These are phyloP conservation scores for Trachurus trachurus DNA, from an alignment of 2,797 vertebrate genomes.

Conservation along the genomic window DNA sequence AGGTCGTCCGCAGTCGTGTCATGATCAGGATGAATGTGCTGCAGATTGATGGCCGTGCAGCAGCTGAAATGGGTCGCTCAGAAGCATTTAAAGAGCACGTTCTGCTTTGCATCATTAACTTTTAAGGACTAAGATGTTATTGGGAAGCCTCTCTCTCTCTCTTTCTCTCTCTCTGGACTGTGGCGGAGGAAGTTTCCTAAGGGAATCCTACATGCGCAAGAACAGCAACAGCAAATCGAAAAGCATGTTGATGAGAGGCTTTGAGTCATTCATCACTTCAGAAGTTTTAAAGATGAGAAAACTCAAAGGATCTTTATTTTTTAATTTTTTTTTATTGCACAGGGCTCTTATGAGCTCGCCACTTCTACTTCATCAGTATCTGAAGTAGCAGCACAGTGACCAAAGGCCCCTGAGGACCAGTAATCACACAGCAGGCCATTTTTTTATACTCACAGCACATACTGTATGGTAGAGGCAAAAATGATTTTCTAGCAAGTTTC, in stretches of 20 bases:
- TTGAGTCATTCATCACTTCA: slow-evolving; percentile 31
- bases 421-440: slow-evolving; percentile 31
- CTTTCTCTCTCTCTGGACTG: not conserved
- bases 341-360: slow-evolving; percentile 19
- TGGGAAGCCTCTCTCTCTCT: not conserved
- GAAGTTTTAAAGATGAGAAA: slow-evolving; percentile 30
- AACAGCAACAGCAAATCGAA: slow-evolving; percentile 30
- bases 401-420: slow-evolving; percentile 8
- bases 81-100: slow-evolving; percentile 23
- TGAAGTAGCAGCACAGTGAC: slow-evolving; percentile 20
- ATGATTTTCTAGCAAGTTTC: slow-evolving; percentile 16
- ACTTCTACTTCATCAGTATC: slow-evolving; percentile 30
- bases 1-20: slow-evolving; percentile 57
- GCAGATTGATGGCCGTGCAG: slow-evolving; percentile 35
- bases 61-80: slow-evolving; percentile 15
- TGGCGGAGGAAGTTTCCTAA: slow-evolving; percentile 11
- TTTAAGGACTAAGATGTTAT: slow-evolving; percentile 42
- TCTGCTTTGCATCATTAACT: slow-evolving; percentile 51
- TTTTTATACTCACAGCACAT: slow-evolving; percentile 34
- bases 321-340: not conserved
- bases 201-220: slow-evolving; percentile 22
- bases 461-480: not conserved
- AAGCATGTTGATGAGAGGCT: slow-evolving; percentile 47
- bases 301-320: slow-evolving; percentile 14
- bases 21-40: slow-evolving; percentile 26